Evolutionary conservation across 1,140 invertebrate genomes (phyloP), one percentile per base, ranked within the genome.

Genomic region (Drosophila murphyi): DNA sequence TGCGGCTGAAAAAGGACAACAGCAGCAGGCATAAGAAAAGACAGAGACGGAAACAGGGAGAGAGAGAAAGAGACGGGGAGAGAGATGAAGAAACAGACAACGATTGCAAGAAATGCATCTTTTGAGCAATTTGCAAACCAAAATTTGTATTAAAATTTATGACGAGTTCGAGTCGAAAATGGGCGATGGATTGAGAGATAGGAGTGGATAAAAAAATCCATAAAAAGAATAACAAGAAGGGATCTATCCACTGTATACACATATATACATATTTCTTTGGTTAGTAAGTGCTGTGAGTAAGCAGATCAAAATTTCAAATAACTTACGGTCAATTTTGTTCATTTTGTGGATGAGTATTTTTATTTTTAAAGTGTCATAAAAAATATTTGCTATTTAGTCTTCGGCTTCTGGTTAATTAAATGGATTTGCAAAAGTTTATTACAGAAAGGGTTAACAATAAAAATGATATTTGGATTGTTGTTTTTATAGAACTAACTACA

Each of bases 141-240:
- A 89, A 89, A 89, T 89, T 71, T 81, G 81, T 89, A 89, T 89
- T 89, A 89, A 89, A 89, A 89, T 89, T 89, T 89, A 89, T 89
- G 85, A 89, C 85, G 85, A 87, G 76, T 68, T 81, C 83, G 79
- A 82, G 52, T 80, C 72, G 69, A 69, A 39, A 67, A 61, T 69
- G 77, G 54, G 64, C 72, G 72, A 70, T 74, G 72, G 72, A 74
- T 74, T 74, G 65, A 74, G 72, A 74, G 72, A 74, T 74, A 74
- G 65, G 56, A 74, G 57, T 43, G 59, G 65, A 56, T 63, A 52
- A 51, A 39, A 39, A 56, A 62, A 71, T 64, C 29, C 34, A 35
- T 12, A 45, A 60, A 52, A 48, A 54, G 10, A 50, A 35, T 4
- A 37, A 60, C 34, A 28, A 41, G 31, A 37, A 63, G 41, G 12